Conservation (phyloP, 2,797 vertebrate species). For the Mormyrus proboscirostris region DNA sequence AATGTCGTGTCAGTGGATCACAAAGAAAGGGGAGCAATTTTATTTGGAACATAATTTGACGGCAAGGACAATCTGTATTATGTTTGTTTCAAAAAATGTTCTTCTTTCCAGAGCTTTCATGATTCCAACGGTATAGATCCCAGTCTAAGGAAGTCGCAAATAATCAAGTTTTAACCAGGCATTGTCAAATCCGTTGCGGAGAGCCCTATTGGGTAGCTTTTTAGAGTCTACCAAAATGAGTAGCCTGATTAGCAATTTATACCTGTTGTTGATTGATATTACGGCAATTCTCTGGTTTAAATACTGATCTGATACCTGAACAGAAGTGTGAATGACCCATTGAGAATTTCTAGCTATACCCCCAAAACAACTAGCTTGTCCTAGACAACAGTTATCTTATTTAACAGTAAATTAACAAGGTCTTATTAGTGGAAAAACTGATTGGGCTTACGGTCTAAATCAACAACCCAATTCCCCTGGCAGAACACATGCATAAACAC, state of each 20-base stretch:
- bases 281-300: neutral
- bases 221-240: neutral
- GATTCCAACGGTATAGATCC: neutral
- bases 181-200: neutral
- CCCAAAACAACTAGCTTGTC: neutral
- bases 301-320: neutral
- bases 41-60: neutral
- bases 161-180: neutral
- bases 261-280: neutral
- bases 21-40: neutral
- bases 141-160: neutral
- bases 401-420: neutral
- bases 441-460: neutral
- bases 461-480: neutral
- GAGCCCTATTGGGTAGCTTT: neutral
- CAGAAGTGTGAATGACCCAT: neutral
- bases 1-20: neutral
- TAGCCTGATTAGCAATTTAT: neutral
- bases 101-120: neutral
- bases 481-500: neutral
- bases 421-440: neutral
- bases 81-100: neutral
- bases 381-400: neutral
- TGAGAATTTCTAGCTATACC: neutral
- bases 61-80: neutral